phyloP scores from a whole-genome alignment of 2,113 vertebrate species.

The Dasyornis broadbenti region DNA sequence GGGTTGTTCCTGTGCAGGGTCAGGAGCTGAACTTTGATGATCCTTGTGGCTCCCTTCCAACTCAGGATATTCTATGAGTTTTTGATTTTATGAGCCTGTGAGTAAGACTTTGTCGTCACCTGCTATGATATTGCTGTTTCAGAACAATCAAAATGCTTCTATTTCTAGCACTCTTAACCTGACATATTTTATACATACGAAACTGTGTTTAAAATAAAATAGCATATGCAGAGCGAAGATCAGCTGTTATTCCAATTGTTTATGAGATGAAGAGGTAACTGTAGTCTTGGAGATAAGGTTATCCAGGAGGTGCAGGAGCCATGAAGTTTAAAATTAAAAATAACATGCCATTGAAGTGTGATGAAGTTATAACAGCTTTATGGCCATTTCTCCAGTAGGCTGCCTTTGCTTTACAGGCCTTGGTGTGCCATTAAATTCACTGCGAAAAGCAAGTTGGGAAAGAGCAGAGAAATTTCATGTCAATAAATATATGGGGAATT shows the following conservation, averaged over 20 bases:
- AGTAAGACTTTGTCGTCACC: background rate
- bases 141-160: background rate
- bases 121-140: background rate
- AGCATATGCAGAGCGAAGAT: background rate
- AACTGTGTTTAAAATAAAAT: constrained; percentile 17
- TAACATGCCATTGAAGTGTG: background rate
- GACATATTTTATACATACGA: background rate
- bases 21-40: background rate
- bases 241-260: background rate
- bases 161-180: background rate
- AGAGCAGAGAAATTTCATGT: background rate
- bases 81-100: fast-evolving
- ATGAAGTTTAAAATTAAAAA: constrained; percentile 19
- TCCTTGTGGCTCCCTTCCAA: background rate
- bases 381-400: background rate
- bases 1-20: no score
- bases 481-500: background rate
- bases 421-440: background rate
- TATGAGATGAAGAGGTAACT: background rate
- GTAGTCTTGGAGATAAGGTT: background rate
- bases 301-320: background rate
- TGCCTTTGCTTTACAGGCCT: background rate
- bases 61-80: no score
- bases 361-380: constrained; percentile 21
- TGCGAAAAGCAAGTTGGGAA: background rate